Base-by-base conservation (phyloP, 2,113 vertebrate species). In the Phycodurus eques region DNA sequence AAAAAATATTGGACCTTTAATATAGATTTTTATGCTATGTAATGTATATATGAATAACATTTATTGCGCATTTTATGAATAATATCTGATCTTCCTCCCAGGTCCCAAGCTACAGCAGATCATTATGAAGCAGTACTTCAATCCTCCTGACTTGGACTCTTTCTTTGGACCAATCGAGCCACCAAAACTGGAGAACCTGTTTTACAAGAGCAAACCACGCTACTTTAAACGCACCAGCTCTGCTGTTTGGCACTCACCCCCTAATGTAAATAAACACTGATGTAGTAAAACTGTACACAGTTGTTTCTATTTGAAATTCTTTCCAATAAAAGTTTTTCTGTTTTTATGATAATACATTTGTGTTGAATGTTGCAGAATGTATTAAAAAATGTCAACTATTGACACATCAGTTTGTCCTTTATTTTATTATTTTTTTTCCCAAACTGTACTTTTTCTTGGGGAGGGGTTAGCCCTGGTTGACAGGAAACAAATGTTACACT, bases 211-310 rank as follows among this genome's bases (percentile, higher is more conserved):
- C 87, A 99, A 99, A 59, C 95, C 98, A 0, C 94, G 96, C 0
- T 99, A 96, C 85, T 95, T 96, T 72, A 98, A 98, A 81, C 95
- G 97, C 46, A 99, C 98, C 0, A 98, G 97, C 87, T 99, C 97
- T 0, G 97, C 98, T 0, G 95, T 96, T 4, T 99, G 97, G 96
- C 91, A 95, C 74, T 98, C 96, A 0, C 95, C 96, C 0, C 97
- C 96, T 7, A 46, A 79, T 9, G 78, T 79, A 22, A 8, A 73
- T 12, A 89, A 88, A 57, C 33, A 67, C 69, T 77, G 46, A 43
- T 79, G 42, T 68, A 71, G 71, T 73, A 69, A 12, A 51, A 39
- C 15, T 35, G 60, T 75, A 83, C 67, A 84, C 74, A 80, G 65
- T 70, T 61, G 43, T 54, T 15, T 51, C 8, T 39, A 39, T 68